Evolutionary conservation across 2,113 vertebrate species (phyloP).

Genomic region (Murina feae): DNA sequence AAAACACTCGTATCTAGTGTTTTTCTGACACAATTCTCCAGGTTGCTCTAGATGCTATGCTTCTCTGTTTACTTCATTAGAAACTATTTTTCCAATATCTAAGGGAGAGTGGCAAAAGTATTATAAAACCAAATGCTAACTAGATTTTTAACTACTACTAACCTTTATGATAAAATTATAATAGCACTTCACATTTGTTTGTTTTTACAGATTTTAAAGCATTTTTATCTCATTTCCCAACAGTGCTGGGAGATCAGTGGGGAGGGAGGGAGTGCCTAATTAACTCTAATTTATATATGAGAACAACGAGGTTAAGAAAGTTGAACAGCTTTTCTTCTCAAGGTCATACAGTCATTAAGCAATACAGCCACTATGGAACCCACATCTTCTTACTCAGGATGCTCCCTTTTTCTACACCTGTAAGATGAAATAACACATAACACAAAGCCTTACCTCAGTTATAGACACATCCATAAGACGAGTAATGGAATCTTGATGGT

Average conservation of each 20-base stretch:
- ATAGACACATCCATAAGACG: conserved; percentile 96
- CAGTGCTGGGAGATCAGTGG: background rate
- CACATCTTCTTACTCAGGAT: background rate
- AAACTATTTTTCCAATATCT: background rate
- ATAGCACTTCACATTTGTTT: background rate
- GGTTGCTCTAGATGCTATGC: background rate
- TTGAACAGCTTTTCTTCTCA: conserved; percentile 12
- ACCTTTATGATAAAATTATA: conserved; percentile 5
- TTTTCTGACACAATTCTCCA: conserved; percentile 16
- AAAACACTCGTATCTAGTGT: background rate
- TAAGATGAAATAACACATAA: background rate
- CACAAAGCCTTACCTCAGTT: conserved; percentile 86
- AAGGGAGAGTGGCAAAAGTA: background rate
- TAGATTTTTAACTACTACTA: conserved; percentile 28
- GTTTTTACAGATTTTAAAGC: conserved; percentile 17
- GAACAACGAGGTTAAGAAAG: background rate
- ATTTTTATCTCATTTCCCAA: conserved; percentile 24
- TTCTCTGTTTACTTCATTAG: conserved; percentile 22
- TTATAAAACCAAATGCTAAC: conserved; percentile 14
- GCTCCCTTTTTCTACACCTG: background rate
- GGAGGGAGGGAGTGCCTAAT: background rate
- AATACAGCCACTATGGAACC: background rate
- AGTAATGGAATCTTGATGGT: conserved; percentile 91
- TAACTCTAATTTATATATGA: conserved; percentile 35
- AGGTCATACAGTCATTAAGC: background rate